A percentile compares a stretch with the other conserved stretches of the same genome.
phyloP scores from a whole-genome alignment of 2,113 vertebrate genomes.

The Fregata magnificens region DNA sequence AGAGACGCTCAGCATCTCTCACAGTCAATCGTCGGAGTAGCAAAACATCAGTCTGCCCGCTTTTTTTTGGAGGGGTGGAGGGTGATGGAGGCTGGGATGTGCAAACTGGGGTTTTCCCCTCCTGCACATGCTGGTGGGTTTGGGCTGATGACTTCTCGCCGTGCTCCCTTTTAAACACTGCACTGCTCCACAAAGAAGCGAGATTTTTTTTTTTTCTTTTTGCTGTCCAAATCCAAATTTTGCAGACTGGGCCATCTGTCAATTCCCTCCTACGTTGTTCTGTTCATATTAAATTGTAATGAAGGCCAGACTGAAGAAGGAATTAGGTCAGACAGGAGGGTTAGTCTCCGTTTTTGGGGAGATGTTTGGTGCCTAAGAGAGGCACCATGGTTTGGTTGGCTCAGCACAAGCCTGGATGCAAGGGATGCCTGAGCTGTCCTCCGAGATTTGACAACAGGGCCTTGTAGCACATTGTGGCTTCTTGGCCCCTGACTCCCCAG shows the following conservation, averaged over 20 bases:
- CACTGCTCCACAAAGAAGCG: not conserved
- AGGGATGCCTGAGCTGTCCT: slow-evolving; percentile 13
- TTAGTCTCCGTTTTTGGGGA: slow-evolving; percentile 36
- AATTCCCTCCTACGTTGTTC: slow-evolving; percentile 60
- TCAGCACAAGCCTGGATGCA: not conserved
- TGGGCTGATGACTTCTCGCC: not conserved
- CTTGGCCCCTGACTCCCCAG: not conserved
- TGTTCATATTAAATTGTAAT: slow-evolving; percentile 60
- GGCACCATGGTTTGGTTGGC: not conserved
- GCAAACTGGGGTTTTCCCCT: not conserved
- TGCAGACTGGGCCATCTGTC: slow-evolving; percentile 62
- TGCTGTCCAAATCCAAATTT: slow-evolving; percentile 49
- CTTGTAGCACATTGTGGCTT: not conserved
- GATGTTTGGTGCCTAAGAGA: slow-evolving; percentile 27
- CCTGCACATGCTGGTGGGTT: not conserved
- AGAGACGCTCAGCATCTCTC: not conserved
- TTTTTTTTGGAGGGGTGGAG: not conserved
- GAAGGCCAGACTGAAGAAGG: slow-evolving; percentile 55
- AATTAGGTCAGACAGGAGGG: slow-evolving; percentile 58
- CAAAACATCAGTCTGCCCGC: accelerated
- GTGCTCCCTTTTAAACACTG: not conserved
- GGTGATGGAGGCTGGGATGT: not conserved
- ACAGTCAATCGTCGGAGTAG: accelerated
- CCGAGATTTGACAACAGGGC: not conserved
- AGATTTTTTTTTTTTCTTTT: not conserved